Percentiles rank a stretch among this genome's conserved stretches.
Evolutionary conservation across 2,888 invertebrate genomes (phyloP).

Genomic region (Chaetogeoica ovagalla): DNA sequence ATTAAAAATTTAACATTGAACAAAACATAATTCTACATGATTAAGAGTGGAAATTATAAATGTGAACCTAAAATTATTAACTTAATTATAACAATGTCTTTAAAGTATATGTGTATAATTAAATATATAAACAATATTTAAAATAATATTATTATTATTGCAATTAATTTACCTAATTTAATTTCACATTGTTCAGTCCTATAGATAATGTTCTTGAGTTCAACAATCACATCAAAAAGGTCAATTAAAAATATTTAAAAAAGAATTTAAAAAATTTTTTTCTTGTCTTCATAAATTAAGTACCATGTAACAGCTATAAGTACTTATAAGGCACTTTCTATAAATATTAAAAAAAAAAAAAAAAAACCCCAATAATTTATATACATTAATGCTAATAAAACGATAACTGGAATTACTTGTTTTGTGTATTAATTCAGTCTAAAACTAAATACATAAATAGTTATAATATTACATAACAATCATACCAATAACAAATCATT

Average conservation of each 20-base stretch:
- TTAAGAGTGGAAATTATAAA: slow-evolving; percentile 4
- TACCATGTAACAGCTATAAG: slow-evolving; percentile 43
- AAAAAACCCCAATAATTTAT: slow-evolving; percentile 16
- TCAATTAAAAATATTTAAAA: slow-evolving; percentile 21
- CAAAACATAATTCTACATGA: background rate
- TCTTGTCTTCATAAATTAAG: slow-evolving; percentile 43
- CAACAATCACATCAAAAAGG: slow-evolving; percentile 34
- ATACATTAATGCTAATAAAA: slow-evolving; percentile 23
- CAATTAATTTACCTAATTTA: slow-evolving; percentile 25
- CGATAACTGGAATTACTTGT: slow-evolving; percentile 41
- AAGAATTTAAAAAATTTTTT: slow-evolving; percentile 3
- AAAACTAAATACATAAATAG: slow-evolving; percentile 35
- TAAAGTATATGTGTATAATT: slow-evolving; percentile 17
- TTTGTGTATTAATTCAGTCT: slow-evolving; percentile 36
- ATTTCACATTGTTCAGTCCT: slow-evolving; percentile 46
- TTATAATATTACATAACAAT: slow-evolving; percentile 20
- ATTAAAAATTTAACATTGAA: background rate
- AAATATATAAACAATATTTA: slow-evolving; percentile 20
- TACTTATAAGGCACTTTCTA: slow-evolving; percentile 51
- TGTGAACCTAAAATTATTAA: slow-evolving; percentile 2
- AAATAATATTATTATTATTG: slow-evolving; percentile 36
- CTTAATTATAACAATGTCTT: slow-evolving; percentile 34
- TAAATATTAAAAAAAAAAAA: slow-evolving; percentile 22
- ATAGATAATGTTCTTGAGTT: slow-evolving; percentile 44
- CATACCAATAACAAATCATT: slow-evolving; percentile 42